Percentiles rank a stretch among this genome's conserved stretches.
phyloP scores from a whole-genome alignment of 2,888 invertebrate species.

The Bembecia ichneumoniformis region DNA sequence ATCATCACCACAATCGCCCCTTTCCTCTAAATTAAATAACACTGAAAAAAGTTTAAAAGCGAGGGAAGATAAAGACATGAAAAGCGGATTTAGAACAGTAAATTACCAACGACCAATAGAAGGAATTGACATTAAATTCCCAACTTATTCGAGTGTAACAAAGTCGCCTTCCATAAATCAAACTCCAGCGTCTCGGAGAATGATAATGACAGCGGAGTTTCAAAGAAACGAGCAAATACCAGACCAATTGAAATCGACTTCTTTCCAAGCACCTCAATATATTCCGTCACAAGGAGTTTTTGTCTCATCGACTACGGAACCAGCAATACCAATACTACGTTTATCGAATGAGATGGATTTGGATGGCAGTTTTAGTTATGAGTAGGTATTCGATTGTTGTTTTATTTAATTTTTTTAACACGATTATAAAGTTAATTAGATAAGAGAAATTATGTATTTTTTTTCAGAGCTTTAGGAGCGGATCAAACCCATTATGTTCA shows the following conservation, averaged over 20 bases:
- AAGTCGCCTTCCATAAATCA: constrained; percentile 20
- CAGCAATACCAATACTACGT: constrained; percentile 64
- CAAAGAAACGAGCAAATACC: constrained; percentile 31
- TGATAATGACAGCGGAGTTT: constrained; percentile 44
- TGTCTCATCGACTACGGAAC: constrained; percentile 57
- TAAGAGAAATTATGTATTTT: neutral
- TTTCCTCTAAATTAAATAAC: constrained; percentile 20
- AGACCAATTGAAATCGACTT: constrained; percentile 44
- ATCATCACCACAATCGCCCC: constrained; percentile 16
- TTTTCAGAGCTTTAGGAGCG: constrained; percentile 58
- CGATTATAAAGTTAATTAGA: neutral
- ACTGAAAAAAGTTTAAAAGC: constrained; percentile 22
- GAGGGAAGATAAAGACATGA: constrained; percentile 32
- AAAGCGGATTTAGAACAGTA: constrained; percentile 24
- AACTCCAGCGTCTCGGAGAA: constrained; percentile 35
- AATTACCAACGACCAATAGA: constrained; percentile 37
- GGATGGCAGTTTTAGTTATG: constrained; percentile 70
- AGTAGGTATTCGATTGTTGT: constrained; percentile 45
- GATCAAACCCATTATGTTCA: constrained; percentile 70
- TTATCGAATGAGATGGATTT: constrained; percentile 70
- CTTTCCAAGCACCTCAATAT: constrained; percentile 34
- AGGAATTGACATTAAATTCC: constrained; percentile 42
- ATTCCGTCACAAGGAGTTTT: constrained; percentile 39
- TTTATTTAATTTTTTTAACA: too few species aligned
- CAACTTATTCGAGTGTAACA: constrained; percentile 16